phyloP scores from a whole-genome alignment of 1,140 invertebrate species.

The Hyposmocoma kahamanoa region DNA sequence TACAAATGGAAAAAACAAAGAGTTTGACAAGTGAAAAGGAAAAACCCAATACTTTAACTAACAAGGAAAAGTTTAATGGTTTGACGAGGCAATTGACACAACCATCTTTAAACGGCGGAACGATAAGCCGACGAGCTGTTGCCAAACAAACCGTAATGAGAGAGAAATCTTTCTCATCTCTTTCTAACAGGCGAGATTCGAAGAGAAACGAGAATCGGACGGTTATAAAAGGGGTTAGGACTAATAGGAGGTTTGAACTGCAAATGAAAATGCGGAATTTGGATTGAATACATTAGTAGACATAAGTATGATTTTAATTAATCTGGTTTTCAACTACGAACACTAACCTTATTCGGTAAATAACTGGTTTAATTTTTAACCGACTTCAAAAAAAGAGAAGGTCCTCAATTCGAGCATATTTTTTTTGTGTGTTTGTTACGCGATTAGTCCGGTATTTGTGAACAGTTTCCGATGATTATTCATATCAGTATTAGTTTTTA shows the following conservation, averaged over 20 bases:
- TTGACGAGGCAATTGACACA: slow-evolving; percentile 18
- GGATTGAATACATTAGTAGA: background rate
- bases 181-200: slow-evolving; percentile 34
- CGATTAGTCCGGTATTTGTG: too few species aligned
- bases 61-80: background rate
- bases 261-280: slow-evolving; percentile 72
- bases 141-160: slow-evolving; percentile 52
- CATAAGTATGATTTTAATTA: background rate
- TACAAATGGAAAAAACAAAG: too few species aligned
- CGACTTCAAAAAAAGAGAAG: too few species aligned
- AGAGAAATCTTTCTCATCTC: slow-evolving; percentile 43
- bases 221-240: slow-evolving; percentile 75
- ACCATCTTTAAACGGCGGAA: slow-evolving; percentile 40
- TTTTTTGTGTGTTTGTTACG: too few species aligned
- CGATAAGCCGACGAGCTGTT: slow-evolving; percentile 26
- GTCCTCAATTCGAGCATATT: too few species aligned
- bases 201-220: slow-evolving; percentile 59
- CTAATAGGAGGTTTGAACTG: slow-evolving; percentile 79
- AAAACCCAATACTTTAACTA: slow-evolving; percentile 3
- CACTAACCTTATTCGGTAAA: too few species aligned
- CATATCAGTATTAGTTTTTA: too few species aligned
- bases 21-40: background rate
- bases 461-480: too few species aligned
- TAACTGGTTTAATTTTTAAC: too few species aligned
- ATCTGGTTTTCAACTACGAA: too few species aligned